A percentile compares a stretch with the other conserved stretches of the same genome.
Conservation (phyloP, 2,113 vertebrate species). For the Ictalurus furcatus region DNA sequence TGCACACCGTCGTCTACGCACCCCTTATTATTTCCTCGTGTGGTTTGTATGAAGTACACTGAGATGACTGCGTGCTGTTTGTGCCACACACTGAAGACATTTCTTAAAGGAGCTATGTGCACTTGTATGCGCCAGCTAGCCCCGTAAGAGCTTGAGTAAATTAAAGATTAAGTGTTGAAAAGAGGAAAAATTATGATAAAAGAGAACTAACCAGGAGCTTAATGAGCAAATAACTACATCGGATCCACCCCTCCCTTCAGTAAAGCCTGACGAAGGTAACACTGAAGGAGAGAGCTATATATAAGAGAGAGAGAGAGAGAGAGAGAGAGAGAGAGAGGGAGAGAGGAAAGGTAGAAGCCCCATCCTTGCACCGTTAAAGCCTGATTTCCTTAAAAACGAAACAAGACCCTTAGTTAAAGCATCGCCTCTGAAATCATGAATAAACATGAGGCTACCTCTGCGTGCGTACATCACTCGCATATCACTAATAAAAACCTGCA, state of each 20-base stretch:
- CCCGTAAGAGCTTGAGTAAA: background rate
- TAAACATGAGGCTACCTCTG: slow-evolving; percentile 75
- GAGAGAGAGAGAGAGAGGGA: background rate
- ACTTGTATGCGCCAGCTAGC: slow-evolving; percentile 35
- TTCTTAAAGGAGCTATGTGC: slow-evolving; percentile 54
- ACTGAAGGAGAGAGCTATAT: slow-evolving; percentile 57
- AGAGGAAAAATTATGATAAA: slow-evolving; percentile 58
- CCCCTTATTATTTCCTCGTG: background rate
- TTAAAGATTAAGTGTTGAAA: slow-evolving; percentile 57
- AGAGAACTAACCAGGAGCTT: slow-evolving; percentile 62
- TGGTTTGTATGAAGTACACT: background rate
- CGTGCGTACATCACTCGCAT: slow-evolving; percentile 67
- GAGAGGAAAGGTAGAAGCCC: slow-evolving; percentile 39
- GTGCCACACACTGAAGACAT: background rate
- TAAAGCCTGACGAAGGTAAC: slow-evolving; percentile 72
- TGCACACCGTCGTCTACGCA: background rate
- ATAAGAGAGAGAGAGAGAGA: background rate
- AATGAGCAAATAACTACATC: slow-evolving; percentile 68
- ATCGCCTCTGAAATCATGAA: slow-evolving; percentile 77
- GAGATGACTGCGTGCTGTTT: background rate
- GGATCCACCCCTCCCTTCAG: slow-evolving; percentile 60
- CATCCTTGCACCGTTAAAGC: slow-evolving; percentile 70
- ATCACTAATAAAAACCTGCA: slow-evolving; percentile 73
- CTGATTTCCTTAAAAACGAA: slow-evolving; percentile 78
- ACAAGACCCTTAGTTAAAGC: slow-evolving; percentile 71